Evolutionary conservation across 1,140 invertebrate genomes (phyloP).

Genomic region (Papilio aristodemus): DNA sequence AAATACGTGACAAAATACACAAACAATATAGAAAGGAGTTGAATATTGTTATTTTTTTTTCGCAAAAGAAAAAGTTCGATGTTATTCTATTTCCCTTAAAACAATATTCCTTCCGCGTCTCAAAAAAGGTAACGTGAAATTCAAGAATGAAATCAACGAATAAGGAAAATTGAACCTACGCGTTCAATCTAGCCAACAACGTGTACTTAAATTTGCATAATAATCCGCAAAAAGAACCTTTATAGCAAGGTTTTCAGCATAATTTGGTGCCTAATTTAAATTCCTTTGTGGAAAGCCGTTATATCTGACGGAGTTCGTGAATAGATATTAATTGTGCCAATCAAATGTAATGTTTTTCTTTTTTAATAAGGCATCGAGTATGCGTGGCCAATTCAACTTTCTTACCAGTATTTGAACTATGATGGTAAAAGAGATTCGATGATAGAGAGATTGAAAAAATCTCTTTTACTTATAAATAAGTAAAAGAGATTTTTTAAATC

Average conservation of each 20-base stretch:
- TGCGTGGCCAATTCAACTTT: no score
- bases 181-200: background rate
- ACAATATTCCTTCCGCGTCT: background rate
- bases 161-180: constrained; percentile 3
- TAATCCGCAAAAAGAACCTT: background rate
- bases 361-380: no score
- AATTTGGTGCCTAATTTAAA: background rate
- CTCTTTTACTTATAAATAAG: no score
- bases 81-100: background rate
- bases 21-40: no score
- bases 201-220: constrained; percentile 8
- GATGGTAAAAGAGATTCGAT: no score
- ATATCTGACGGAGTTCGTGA: no score
- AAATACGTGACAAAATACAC: no score
- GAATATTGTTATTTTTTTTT: background rate
- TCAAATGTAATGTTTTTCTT: no score
- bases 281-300: background rate
- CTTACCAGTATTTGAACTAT: no score
- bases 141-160: constrained; percentile 7
- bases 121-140: constrained; percentile 1
- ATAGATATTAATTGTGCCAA: no score
- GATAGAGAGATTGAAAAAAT: no score
- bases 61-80: background rate
- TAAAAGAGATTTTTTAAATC: no score
- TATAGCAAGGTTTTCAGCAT: background rate